Percentiles rank a stretch among this genome's conserved stretches.
Evolutionary conservation across 30 jellyfish, hydroid and myxozoan species (phyloP).

Genomic region (Hydra vulgaris): DNA sequence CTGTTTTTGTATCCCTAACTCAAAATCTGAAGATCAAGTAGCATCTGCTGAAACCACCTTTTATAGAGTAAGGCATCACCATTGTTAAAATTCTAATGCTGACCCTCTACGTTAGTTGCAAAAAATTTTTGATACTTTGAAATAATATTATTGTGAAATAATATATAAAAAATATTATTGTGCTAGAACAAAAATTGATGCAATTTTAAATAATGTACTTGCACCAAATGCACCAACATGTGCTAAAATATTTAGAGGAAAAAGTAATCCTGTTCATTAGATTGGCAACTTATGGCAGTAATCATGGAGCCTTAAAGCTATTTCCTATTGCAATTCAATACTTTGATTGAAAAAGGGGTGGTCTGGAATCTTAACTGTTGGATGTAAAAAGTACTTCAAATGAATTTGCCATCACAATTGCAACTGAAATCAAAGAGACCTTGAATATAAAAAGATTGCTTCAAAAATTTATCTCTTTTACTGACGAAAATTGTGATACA

Average conservation of each 20-base stretch:
- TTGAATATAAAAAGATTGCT: neutral
- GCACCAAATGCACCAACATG: neutral
- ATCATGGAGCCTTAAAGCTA: neutral
- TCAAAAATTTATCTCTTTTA: neutral
- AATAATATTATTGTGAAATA: too few relatives aligned
- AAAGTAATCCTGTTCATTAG: neutral
- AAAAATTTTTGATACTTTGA: too few relatives aligned
- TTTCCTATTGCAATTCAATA: neutral
- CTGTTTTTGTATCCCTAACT: too few relatives aligned
- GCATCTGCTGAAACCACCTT: too few relatives aligned
- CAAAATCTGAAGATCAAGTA: too few relatives aligned
- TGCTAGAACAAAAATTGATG: neutral
- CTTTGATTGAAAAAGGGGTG: neutral
- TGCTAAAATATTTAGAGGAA: neutral
- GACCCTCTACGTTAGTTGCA: too few relatives aligned
- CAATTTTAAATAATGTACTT: neutral
- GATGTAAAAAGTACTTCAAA: neutral
- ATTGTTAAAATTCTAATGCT: too few relatives aligned
- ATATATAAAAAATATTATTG: too few relatives aligned
- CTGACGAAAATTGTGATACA: neutral
- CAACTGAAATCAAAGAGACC: neutral
- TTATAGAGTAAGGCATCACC: too few relatives aligned
- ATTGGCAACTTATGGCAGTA: neutral
- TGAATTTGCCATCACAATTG: neutral
- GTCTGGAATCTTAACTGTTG: neutral